Conservation (phyloP, 2,888 invertebrate species). For the Gryllus longicercus region DNA sequence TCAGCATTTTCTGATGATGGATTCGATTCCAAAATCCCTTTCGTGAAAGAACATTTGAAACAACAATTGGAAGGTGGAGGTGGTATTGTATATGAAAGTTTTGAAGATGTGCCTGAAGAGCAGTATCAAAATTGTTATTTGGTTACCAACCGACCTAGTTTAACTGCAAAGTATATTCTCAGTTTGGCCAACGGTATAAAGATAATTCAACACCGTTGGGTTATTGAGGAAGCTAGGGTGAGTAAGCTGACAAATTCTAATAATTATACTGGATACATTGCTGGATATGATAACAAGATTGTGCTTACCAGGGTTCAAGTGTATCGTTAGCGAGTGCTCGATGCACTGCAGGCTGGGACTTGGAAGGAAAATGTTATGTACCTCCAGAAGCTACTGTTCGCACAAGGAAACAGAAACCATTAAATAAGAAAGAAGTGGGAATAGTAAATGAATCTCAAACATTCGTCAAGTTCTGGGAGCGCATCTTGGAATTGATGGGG, state of each 20-base stretch:
- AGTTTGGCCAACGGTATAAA: conserved; percentile 65
- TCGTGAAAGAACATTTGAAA: conserved; percentile 56
- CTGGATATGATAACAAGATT: too few species aligned
- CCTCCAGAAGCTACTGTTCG: conserved; percentile 37
- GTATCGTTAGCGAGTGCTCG: background rate
- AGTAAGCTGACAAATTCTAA: conserved; percentile 32
- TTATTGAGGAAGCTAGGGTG: conserved; percentile 53
- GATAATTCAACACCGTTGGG: conserved; percentile 68
- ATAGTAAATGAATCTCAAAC: conserved; percentile 43
- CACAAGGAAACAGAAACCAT: background rate
- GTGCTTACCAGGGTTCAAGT: background rate
- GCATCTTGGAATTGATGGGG: conserved; percentile 58
- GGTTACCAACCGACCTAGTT: conserved; percentile 67
- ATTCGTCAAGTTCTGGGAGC: conserved; percentile 60
- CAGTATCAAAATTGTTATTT: conserved; percentile 56
- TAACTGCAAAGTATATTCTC: conserved; percentile 70
- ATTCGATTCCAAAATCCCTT: conserved; percentile 46
- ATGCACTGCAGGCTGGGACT: conserved; percentile 62
- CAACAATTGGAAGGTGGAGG: conserved; percentile 61
- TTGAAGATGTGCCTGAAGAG: conserved; percentile 50
- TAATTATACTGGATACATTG: background rate
- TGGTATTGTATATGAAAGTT: conserved; percentile 57
- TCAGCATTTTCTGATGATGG: too few species aligned
- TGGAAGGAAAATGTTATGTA: conserved; percentile 50
- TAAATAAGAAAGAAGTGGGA: conserved; percentile 23